Conservation (phyloP, 2,888 invertebrate species). For the Polyommatus iphigenia region DNA sequence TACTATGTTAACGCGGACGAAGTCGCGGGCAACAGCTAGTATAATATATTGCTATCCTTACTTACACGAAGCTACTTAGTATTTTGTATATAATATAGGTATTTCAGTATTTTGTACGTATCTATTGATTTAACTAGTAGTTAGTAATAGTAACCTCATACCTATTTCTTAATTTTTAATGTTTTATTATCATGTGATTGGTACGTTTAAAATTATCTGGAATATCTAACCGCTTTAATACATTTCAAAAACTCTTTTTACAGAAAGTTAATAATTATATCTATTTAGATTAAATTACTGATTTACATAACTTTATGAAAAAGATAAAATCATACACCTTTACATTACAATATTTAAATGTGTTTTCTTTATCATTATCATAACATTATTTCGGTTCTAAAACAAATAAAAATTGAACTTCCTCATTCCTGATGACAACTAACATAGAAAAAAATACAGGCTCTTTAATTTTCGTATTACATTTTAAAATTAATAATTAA, state of each 20-base stretch:
- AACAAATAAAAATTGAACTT: background rate
- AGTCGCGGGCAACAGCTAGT: too few relatives aligned
- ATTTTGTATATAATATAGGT: too few relatives aligned
- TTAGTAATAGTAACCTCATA: too few relatives aligned
- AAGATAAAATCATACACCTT: conserved; percentile 3
- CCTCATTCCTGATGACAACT: background rate
- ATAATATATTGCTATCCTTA: too few relatives aligned
- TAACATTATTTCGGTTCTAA: background rate
- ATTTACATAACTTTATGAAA: conserved; percentile 2
- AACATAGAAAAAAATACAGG: background rate
- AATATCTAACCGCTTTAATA: background rate
- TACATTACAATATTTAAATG: conserved; percentile 1
- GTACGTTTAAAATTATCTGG: background rate
- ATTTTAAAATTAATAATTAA: too few relatives aligned
- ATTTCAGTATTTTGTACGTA: too few relatives aligned
- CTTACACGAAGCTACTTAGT: too few relatives aligned
- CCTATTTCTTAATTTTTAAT: too few relatives aligned
- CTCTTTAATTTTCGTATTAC: too few relatives aligned
- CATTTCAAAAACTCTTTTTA: background rate
- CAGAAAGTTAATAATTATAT: background rate
- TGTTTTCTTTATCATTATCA: background rate
- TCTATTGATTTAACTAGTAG: too few relatives aligned
- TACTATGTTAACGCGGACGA: too few relatives aligned
- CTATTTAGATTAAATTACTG: background rate
- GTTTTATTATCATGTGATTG: background rate